These are phyloP conservation scores for Syndactyla subalaris DNA, from an alignment of 2,797 vertebrate genomes.

Conservation along the genomic window DNA sequence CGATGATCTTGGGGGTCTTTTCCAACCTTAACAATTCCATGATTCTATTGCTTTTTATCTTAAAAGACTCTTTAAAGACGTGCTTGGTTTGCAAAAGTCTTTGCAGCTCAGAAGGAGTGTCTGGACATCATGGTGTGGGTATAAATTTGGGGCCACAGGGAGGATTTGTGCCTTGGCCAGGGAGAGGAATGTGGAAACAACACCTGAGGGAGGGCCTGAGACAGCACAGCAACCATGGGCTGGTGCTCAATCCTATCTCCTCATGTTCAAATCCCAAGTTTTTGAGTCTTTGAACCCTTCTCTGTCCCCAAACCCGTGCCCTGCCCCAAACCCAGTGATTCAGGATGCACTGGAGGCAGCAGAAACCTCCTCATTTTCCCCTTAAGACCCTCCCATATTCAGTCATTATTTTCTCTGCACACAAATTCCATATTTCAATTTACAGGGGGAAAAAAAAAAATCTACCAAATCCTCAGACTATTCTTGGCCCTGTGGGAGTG, in stretches of 20 bases:
- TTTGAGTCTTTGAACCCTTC: not conserved
- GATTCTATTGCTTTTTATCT: not conserved
- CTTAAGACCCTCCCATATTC: not conserved
- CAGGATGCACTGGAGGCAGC: not conserved
- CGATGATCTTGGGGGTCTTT: not conserved
- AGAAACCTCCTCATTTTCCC: not conserved
- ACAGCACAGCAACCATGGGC: not conserved
- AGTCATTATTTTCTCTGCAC: not conserved
- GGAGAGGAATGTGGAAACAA: not conserved
- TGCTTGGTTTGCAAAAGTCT: too few relatives aligned
- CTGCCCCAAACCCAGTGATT: not conserved
- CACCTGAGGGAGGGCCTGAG: not conserved
- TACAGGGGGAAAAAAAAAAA: not conserved
- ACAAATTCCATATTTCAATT: not conserved
- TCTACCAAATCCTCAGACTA: not conserved
- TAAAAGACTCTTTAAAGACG: not conserved
- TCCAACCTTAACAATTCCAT: not conserved
- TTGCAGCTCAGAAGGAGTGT: too few relatives aligned
- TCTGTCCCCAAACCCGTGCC: not conserved
- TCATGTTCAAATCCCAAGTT: not conserved
- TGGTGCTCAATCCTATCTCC: not conserved
- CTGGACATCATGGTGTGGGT: too few relatives aligned
- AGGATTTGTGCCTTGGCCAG: accelerated
- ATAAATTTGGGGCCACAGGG: not conserved
- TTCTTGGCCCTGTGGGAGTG: not conserved